phyloP scores from a whole-genome alignment of 2,888 invertebrate genomes.

The Drosophila anomalata region DNA sequence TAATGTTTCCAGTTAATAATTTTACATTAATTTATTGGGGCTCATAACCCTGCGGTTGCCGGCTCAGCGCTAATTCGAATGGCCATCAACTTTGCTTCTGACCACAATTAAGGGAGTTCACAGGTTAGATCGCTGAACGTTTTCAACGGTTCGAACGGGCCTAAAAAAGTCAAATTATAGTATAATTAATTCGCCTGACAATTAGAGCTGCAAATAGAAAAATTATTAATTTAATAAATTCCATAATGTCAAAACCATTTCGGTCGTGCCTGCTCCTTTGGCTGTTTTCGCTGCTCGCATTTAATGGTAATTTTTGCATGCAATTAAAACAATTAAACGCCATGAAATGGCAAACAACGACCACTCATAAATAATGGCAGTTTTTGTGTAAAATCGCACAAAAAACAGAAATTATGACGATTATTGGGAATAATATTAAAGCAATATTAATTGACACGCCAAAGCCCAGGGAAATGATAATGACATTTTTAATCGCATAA shows the following conservation, averaged over 20 bases:
- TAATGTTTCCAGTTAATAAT: slow-evolving; percentile 68
- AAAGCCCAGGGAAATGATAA: slow-evolving; percentile 42
- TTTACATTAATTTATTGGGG: slow-evolving; percentile 65
- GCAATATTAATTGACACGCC: slow-evolving; percentile 53
- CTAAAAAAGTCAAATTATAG: slow-evolving; percentile 34
- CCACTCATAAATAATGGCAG: slow-evolving; percentile 59
- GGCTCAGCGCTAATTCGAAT: slow-evolving; percentile 58
- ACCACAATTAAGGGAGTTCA: slow-evolving; percentile 35
- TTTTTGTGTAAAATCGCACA: slow-evolving; percentile 45
- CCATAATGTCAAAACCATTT: slow-evolving; percentile 57
- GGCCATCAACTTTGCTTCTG: slow-evolving; percentile 36
- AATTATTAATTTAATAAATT: slow-evolving; percentile 68
- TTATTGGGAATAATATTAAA: slow-evolving; percentile 57
- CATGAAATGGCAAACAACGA: slow-evolving; percentile 52
- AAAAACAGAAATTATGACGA: slow-evolving; percentile 49
- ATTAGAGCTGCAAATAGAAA: slow-evolving; percentile 37
- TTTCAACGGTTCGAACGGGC: background rate
- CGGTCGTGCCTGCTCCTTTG: slow-evolving; percentile 9
- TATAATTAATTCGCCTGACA: slow-evolving; percentile 57
- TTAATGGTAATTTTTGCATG: slow-evolving; percentile 60
- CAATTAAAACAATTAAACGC: slow-evolving; percentile 75
- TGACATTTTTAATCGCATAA: slow-evolving; percentile 51
- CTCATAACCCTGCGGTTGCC: slow-evolving; percentile 28
- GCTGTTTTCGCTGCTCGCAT: slow-evolving; percentile 43
- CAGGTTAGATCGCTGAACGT: slow-evolving; percentile 15